A percentile compares a stretch with the other conserved stretches of the same genome.
Conservation (phyloP, 2,888 invertebrate genomes). For the Smittia aterrima region DNA sequence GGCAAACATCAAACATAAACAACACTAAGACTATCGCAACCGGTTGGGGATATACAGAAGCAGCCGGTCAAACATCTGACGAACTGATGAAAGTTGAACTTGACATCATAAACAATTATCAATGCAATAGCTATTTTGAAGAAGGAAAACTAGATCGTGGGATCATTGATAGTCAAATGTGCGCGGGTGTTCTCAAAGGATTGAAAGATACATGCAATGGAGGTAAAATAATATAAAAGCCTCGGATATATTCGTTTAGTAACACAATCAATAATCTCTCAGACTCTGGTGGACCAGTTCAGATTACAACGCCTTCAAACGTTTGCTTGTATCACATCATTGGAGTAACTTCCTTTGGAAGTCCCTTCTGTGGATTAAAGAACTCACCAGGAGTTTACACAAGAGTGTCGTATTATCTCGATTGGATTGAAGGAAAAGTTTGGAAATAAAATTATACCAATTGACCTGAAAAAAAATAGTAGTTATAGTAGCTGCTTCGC, state of each 20-base stretch:
- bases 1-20: slow-evolving; percentile 47
- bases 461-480: too few species aligned
- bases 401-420: background rate
- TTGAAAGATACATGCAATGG: slow-evolving; percentile 46
- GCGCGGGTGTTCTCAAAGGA: slow-evolving; percentile 47
- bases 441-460: slow-evolving; percentile 14
- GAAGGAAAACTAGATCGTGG: slow-evolving; percentile 44
- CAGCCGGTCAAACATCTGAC: slow-evolving; percentile 48
- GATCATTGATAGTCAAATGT: slow-evolving; percentile 46
- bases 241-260: too few species aligned
- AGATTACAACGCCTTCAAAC: slow-evolving; percentile 49
- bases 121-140: slow-evolving; percentile 49
- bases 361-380: slow-evolving; percentile 25
- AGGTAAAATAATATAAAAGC: slow-evolving; percentile 42
- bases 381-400: slow-evolving; percentile 31
- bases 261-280: too few species aligned
- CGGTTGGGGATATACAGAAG: slow-evolving; percentile 53
- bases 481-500: too few species aligned
- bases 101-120: slow-evolving; percentile 48
- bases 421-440: slow-evolving; percentile 34
- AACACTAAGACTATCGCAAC: slow-evolving; percentile 48
- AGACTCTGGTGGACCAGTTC: slow-evolving; percentile 53
- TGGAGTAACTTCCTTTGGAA: slow-evolving; percentile 53
- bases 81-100: slow-evolving; percentile 52
- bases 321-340: slow-evolving; percentile 52